Evolutionary conservation across 2,113 vertebrate genomes (phyloP).

Genomic region (Sylvietta virens): DNA sequence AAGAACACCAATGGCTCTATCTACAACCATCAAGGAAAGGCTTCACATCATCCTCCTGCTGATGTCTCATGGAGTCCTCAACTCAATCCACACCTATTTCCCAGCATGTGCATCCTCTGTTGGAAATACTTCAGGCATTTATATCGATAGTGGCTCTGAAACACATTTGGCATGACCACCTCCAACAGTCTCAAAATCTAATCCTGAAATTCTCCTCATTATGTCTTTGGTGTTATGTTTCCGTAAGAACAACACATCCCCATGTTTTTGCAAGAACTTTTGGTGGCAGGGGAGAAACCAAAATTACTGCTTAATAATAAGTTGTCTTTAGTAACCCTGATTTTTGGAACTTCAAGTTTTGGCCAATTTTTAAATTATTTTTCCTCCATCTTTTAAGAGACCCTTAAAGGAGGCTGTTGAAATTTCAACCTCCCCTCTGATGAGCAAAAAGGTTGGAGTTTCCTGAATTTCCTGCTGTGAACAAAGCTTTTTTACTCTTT

Average conservation of each 20-base stretch:
- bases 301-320: neutral
- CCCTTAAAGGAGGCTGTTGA: neutral
- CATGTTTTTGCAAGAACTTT: neutral
- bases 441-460: neutral
- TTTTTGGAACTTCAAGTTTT: neutral
- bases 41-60: neutral
- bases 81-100: neutral
- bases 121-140: neutral
- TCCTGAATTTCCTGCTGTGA: neutral
- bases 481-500: neutral
- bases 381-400: neutral
- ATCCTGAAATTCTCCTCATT: neutral
- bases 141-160: neutral
- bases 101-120: neutral
- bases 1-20: neutral
- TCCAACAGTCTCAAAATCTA: neutral
- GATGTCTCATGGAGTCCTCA: rapidly evolving
- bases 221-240: neutral
- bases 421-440: neutral
- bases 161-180: neutral
- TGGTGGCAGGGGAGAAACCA: neutral
- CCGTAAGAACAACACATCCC: neutral
- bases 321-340: neutral
- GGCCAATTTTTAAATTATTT: neutral
- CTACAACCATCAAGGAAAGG: neutral